These are phyloP conservation scores for Osmerus mordax DNA, from an alignment of 2,113 vertebrate species.

Conservation along the genomic window DNA sequence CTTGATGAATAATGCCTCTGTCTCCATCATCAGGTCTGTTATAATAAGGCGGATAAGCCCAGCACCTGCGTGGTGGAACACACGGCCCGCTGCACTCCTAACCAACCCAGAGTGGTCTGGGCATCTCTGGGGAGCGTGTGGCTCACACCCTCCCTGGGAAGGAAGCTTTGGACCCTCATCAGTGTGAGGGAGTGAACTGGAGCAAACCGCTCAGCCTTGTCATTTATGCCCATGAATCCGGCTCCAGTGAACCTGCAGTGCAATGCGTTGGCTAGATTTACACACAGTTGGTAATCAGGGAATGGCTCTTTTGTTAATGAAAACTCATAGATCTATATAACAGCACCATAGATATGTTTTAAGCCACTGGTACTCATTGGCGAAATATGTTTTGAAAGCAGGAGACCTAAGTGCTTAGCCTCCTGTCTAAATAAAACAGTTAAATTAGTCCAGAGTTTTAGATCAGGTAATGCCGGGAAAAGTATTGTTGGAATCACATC, in stretches of 20 bases:
- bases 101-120: conserved; percentile 52
- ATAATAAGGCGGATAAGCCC: conserved; percentile 90
- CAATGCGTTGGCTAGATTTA: conserved; percentile 64
- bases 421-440: conserved; percentile 1
- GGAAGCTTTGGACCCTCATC: conserved; percentile 30
- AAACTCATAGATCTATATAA: conserved; percentile 71
- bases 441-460: too few relatives aligned
- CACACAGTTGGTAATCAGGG: conserved; percentile 66
- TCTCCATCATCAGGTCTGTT: conserved; percentile 88
- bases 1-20: conserved; percentile 97
- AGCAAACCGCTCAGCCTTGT: conserved; percentile 55
- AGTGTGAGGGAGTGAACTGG: conserved; percentile 36
- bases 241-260: conserved; percentile 27
- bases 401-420: conserved; percentile 34
- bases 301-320: conserved; percentile 79
- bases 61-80: conserved; percentile 61
- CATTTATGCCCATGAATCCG: conserved; percentile 56
- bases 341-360: conserved; percentile 61
- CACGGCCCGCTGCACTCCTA: conserved; percentile 50
- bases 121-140: conserved; percentile 36
- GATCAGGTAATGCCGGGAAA: too few relatives aligned
- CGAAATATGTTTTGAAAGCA: conserved; percentile 49
- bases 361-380: conserved; percentile 63
- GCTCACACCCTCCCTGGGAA: conserved; percentile 29
- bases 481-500: too few relatives aligned